These are phyloP conservation scores for Papilio polytes DNA, from an alignment of 1,140 invertebrate species.

Conservation along the genomic window DNA sequence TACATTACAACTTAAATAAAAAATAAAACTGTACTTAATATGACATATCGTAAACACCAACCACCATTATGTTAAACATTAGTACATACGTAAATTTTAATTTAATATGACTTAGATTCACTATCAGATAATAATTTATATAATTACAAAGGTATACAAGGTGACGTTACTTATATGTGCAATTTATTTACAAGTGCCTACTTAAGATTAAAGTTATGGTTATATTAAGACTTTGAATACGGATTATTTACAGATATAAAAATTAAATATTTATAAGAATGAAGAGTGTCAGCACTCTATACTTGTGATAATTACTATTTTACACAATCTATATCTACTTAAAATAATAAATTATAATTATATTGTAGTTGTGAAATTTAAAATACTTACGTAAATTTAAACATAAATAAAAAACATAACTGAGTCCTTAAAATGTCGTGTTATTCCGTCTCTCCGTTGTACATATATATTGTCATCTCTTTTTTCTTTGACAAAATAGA, in stretches of 20 bases:
- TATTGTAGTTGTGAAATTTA: no score
- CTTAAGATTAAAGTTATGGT: neutral
- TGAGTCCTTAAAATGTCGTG: neutral
- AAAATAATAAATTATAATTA: no score
- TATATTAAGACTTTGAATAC: neutral
- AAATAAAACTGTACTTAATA: neutral
- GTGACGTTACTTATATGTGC: slow-evolving; percentile 38
- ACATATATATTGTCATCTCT: neutral
- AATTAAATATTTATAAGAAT: neutral
- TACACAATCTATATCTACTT: neutral
- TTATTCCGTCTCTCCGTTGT: neutral
- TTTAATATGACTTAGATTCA: slow-evolving; percentile 9
- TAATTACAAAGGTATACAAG: slow-evolving; percentile 41
- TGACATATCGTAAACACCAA: neutral
- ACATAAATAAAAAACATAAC: neutral
- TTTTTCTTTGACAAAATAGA: neutral
- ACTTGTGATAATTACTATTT: neutral
- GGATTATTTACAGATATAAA: neutral
- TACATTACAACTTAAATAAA: neutral
- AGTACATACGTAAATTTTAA: neutral
- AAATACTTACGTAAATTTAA: neutral
- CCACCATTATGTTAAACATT: neutral
- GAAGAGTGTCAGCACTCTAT: neutral
- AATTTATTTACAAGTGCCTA: slow-evolving; percentile 43
- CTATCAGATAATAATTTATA: slow-evolving; percentile 13